Evolutionary conservation across 2,113 vertebrate genomes (phyloP).

Genomic region (Illadopsis cleaveri): DNA sequence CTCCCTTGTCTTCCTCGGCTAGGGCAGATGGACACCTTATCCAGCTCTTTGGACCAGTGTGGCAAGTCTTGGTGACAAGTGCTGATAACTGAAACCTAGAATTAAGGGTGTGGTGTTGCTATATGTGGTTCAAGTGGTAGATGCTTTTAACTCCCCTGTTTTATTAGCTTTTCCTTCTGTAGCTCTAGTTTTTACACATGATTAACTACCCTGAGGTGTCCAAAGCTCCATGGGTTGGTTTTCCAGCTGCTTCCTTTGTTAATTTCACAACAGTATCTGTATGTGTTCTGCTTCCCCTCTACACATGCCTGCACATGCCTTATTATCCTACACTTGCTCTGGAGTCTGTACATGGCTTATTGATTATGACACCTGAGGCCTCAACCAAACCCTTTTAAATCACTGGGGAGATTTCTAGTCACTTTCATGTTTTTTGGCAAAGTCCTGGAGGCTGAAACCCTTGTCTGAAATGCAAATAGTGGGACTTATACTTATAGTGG

Average conservation of each 20-base stretch:
- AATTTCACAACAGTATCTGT: neutral
- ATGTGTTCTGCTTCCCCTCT: neutral
- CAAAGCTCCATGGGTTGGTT: neutral
- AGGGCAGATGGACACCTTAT: neutral
- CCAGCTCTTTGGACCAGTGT: neutral
- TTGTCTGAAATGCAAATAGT: neutral
- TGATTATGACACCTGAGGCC: neutral
- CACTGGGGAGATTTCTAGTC: neutral
- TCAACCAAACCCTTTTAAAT: neutral
- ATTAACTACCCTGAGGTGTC: neutral
- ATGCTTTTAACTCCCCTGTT: neutral
- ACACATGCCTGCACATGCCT: accelerated
- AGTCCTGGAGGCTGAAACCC: neutral
- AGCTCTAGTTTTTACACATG: neutral
- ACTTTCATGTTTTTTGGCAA: neutral
- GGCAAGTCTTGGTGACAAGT: neutral
- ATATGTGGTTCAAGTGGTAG: neutral
- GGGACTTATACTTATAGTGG: neutral
- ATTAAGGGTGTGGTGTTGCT: neutral
- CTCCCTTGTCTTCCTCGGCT: neutral
- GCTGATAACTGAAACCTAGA: neutral
- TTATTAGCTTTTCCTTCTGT: accelerated
- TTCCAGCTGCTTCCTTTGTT: neutral
- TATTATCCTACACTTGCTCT: neutral
- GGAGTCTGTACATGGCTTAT: neutral